phyloP scores from a whole-genome alignment of 1,140 invertebrate species.

The Condylostylus longicornis region DNA sequence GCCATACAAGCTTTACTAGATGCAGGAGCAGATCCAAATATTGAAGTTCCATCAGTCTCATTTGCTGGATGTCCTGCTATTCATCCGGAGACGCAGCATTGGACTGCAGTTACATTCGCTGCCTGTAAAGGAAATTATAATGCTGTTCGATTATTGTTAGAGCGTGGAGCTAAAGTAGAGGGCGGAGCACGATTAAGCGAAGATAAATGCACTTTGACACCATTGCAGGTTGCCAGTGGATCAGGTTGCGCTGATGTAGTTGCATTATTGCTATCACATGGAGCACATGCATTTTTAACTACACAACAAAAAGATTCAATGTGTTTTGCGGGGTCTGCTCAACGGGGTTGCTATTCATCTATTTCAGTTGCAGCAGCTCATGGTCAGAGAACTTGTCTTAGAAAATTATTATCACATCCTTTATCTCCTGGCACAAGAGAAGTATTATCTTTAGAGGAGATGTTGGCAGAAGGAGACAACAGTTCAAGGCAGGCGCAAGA shows the following conservation, averaged over 20 bases:
- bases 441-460: conserved; percentile 76
- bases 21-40: conserved; percentile 58
- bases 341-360: conserved; percentile 68
- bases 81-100: conserved; percentile 59
- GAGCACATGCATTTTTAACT: conserved; percentile 72
- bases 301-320: conserved; percentile 67
- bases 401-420: conserved; percentile 64
- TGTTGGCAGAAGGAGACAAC: conserved; percentile 63
- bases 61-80: conserved; percentile 32
- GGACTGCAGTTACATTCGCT: conserved; percentile 60
- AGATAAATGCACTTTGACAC: conserved; percentile 72
- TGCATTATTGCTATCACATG: conserved; percentile 59
- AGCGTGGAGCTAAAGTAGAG: conserved; percentile 69
- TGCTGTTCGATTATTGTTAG: conserved; percentile 46
- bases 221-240: conserved; percentile 69
- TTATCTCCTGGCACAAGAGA: conserved; percentile 49
- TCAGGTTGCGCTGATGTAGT: conserved; percentile 69
- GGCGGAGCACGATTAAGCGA: conserved; percentile 65
- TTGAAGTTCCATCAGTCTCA: conserved; percentile 43
- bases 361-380: conserved; percentile 77
- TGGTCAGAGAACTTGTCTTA: conserved; percentile 59
- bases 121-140: conserved; percentile 41
- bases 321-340: conserved; percentile 69
- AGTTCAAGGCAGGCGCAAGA: conserved; percentile 13
- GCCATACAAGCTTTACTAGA: conserved; percentile 56